These are phyloP conservation scores for Maccullochella peelii DNA, from an alignment of 2,113 vertebrate genomes.

Conservation along the genomic window DNA sequence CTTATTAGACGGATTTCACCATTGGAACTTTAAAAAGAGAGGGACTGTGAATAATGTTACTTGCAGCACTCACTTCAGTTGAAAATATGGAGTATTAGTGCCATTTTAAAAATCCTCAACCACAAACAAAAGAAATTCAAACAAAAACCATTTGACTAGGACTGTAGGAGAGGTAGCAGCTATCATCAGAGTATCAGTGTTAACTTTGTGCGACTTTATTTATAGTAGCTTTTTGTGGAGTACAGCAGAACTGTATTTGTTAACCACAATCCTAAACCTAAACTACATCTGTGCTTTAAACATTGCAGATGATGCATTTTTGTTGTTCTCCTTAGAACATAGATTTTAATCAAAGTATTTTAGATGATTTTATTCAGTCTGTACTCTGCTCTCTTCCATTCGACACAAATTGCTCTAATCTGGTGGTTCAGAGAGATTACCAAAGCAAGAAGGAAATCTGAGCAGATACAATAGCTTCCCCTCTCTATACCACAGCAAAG, in stretches of 20 bases:
- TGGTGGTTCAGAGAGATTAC: conserved; percentile 68
- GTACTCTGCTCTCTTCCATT: neutral
- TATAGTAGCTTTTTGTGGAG: conserved; percentile 12
- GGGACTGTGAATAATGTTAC: conserved; percentile 23
- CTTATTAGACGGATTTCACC: conserved; percentile 70
- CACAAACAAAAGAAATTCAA: conserved; percentile 1
- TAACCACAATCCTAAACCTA: neutral
- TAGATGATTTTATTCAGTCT: conserved; percentile 38
- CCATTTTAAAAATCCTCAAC: neutral
- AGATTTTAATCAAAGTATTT: conserved; percentile 35
- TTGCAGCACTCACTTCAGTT: conserved; percentile 32
- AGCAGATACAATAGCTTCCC: conserved; percentile 54
- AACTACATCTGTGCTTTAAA: neutral
- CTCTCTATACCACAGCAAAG: conserved; percentile 41
- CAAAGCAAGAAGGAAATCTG: conserved; percentile 56
- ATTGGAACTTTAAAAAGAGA: conserved; percentile 56
- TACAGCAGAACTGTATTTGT: conserved; percentile 3
- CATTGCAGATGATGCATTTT: conserved; percentile 22
- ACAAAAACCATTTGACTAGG: neutral
- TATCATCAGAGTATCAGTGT: conserved; percentile 2
- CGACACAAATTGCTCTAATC: conserved; percentile 62
- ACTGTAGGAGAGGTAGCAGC: neutral
- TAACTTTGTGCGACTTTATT: neutral
- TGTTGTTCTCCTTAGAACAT: neutral
- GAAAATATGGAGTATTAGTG: conserved; percentile 8